Conservation (phyloP, 2,113 vertebrate genomes). For the Oncorhynchus masou region DNA sequence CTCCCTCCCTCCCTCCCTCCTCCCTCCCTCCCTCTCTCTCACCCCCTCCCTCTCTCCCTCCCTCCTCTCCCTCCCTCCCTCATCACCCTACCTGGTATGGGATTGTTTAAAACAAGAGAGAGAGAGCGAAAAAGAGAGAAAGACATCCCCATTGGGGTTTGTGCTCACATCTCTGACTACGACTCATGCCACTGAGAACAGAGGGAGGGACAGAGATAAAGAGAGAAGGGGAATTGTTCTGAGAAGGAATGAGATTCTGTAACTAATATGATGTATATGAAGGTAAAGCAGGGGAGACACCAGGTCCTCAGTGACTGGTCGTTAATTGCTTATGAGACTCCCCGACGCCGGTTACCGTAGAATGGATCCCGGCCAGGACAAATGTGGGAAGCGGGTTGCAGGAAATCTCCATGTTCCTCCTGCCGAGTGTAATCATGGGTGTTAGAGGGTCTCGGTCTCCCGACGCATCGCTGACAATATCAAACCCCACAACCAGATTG, state of each 20-base stretch:
- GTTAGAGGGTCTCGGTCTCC: neutral
- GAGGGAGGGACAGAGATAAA: neutral
- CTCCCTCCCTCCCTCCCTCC: too few relatives aligned
- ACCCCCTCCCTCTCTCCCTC: too few relatives aligned
- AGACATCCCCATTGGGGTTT: neutral
- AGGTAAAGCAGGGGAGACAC: neutral
- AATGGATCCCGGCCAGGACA: neutral
- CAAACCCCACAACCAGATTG: neutral
- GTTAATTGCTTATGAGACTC: neutral
- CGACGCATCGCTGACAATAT: neutral
- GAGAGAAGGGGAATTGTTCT: neutral
- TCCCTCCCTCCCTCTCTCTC: too few relatives aligned
- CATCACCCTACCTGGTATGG: neutral
- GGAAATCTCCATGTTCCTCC: neutral
- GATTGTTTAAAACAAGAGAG: neutral
- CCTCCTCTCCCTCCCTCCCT: neutral
- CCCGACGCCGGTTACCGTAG: neutral
- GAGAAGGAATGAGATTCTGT: neutral
- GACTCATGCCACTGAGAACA: neutral
- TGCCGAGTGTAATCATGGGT: neutral
- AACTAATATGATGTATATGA: neutral
- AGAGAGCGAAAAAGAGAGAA: neutral
- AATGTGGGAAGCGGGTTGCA: neutral
- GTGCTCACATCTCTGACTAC: neutral
- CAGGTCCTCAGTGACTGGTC: neutral